Evolutionary conservation across 1,140 invertebrate species (phyloP).

Genomic region (Bombus haemorrhoidalis): DNA sequence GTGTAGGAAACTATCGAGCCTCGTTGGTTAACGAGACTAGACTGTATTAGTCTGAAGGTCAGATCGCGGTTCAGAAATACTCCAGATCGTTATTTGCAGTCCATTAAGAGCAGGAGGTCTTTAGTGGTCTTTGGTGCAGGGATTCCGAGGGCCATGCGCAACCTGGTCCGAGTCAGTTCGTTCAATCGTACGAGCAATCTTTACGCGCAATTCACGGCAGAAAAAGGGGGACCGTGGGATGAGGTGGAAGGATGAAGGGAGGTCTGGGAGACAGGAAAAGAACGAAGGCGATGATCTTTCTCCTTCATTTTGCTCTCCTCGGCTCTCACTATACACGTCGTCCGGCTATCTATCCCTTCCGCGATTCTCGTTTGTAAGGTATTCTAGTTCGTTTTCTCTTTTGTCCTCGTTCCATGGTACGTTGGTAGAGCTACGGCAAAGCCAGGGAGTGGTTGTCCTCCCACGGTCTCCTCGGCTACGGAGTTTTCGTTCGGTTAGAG

Average conservation of each 20-base stretch:
- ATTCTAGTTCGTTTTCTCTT: slow-evolving; percentile 78
- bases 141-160: slow-evolving; percentile 67
- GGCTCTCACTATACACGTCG: slow-evolving; percentile 31
- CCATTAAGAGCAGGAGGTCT: slow-evolving; percentile 81
- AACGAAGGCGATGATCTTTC: slow-evolving; percentile 50
- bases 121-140: slow-evolving; percentile 73
- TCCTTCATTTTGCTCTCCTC: slow-evolving; percentile 49
- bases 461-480: slow-evolving; percentile 73
- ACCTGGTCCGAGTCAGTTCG: slow-evolving; percentile 49
- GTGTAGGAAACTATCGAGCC: neutral
- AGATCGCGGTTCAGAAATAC: slow-evolving; percentile 67
- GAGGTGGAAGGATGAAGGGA: neutral
- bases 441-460: slow-evolving; percentile 73
- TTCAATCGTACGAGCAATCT: slow-evolving; percentile 66
- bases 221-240: neutral
- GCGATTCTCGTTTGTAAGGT: slow-evolving; percentile 64
- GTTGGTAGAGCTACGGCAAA: slow-evolving; percentile 50
- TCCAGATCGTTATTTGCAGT: slow-evolving; percentile 77
- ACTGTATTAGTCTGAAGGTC: slow-evolving; percentile 66
- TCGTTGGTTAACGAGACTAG: slow-evolving; percentile 42
- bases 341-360: slow-evolving; percentile 60
- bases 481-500: slow-evolving; percentile 74
- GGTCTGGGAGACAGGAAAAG: slow-evolving; percentile 14
- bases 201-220: slow-evolving; percentile 63
- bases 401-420: slow-evolving; percentile 73